phyloP scores from a whole-genome alignment of 37 sponge, comb jelly and placozoan species.

The Spongia lamella region DNA sequence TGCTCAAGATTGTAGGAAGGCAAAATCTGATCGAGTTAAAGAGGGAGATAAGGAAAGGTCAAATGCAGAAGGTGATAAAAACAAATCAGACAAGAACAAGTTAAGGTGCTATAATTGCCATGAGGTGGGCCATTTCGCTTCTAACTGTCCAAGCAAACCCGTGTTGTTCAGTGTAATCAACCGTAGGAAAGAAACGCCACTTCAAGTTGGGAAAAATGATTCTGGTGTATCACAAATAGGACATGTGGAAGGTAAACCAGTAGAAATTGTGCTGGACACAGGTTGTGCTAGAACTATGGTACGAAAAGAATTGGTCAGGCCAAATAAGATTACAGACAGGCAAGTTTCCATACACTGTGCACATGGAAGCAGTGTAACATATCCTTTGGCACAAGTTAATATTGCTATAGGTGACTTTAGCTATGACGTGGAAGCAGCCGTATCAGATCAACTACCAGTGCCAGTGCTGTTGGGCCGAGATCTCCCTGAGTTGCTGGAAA shows the following conservation, averaged over 20 bases:
- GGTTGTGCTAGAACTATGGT: slow-evolving; percentile 36
- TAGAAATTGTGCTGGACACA: slow-evolving; percentile 44
- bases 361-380: slow-evolving; percentile 32
- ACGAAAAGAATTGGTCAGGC: slow-evolving; percentile 30
- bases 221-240: no score
- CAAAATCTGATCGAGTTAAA: neutral
- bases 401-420: slow-evolving; percentile 5
- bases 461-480: slow-evolving; percentile 39
- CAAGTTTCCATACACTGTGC: slow-evolving; percentile 24
- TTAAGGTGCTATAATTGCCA: no score
- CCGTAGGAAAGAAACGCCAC: no score
- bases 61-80: no score
- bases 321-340: neutral
- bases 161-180: no score
- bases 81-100: no score
- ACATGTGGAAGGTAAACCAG: no score
- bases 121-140: no score
- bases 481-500: slow-evolving; percentile 15
- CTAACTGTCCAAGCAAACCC: no score
- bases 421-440: slow-evolving; percentile 13
- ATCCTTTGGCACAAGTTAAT: slow-evolving; percentile 29
- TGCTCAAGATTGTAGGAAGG: slow-evolving; percentile 8
- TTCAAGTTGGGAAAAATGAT: no score
- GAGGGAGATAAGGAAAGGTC: no score
- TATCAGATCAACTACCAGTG: slow-evolving; percentile 25